These are phyloP conservation scores for Diogma glabrata DNA, from an alignment of 2,888 invertebrate species.

Conservation along the genomic window DNA sequence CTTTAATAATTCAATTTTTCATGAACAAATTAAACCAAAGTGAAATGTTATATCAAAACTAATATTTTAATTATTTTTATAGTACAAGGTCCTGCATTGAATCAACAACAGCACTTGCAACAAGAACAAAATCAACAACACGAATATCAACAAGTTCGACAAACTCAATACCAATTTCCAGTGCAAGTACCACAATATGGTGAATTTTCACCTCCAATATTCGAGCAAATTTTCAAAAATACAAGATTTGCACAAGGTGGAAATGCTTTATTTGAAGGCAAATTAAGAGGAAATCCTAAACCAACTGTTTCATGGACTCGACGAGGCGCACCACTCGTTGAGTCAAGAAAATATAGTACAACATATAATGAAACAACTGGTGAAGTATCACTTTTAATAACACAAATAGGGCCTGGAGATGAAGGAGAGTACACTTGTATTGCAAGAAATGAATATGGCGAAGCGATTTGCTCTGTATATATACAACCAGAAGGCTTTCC, in stretches of 20 bases:
- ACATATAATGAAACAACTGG: slow-evolving; percentile 86
- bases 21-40: not conserved
- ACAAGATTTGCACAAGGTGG: slow-evolving; percentile 92
- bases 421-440: slow-evolving; percentile 95
- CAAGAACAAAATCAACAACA: slow-evolving; percentile 13
- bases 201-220: slow-evolving; percentile 81
- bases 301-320: slow-evolving; percentile 86
- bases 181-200: slow-evolving; percentile 49
- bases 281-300: slow-evolving; percentile 80
- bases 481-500: slow-evolving; percentile 82
- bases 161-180: slow-evolving; percentile 34
- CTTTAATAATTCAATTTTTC: not conserved
- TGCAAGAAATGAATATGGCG: slow-evolving; percentile 90
- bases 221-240: slow-evolving; percentile 91
- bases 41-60: slow-evolving; percentile 2
- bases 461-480: slow-evolving; percentile 90
- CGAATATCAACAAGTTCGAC: slow-evolving; percentile 12
- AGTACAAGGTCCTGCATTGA: slow-evolving; percentile 6
- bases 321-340: slow-evolving; percentile 70
- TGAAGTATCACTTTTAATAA: slow-evolving; percentile 80
- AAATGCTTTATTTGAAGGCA: slow-evolving; percentile 85
- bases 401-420: slow-evolving; percentile 89
- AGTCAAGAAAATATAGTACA: slow-evolving; percentile 80
- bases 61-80: slow-evolving; percentile 7
- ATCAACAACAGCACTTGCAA: slow-evolving; percentile 5